phyloP scores from a whole-genome alignment of 2,113 vertebrate genomes.

The Grus americana region DNA sequence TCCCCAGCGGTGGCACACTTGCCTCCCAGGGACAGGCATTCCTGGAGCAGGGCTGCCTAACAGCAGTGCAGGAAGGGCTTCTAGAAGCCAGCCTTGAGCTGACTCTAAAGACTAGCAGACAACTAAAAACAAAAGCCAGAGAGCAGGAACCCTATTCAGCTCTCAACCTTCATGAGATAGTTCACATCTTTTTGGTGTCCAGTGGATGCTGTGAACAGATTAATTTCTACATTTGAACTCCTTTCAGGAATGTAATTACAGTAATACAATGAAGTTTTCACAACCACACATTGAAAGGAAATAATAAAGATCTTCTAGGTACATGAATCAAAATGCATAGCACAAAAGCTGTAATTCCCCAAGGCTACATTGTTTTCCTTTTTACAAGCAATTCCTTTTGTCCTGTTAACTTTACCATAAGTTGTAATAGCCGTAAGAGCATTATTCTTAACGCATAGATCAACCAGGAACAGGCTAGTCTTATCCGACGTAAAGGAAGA shows the following conservation, averaged over 20 bases:
- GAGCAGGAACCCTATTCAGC: background rate
- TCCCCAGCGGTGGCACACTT: accelerated
- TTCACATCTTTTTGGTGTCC: accelerated
- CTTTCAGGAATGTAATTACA: background rate
- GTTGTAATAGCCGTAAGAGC: background rate
- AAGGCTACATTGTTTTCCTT: background rate
- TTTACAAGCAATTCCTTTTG: background rate
- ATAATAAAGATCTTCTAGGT: background rate
- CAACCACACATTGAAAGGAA: background rate
- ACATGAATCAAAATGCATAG: background rate
- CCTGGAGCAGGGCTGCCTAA: background rate
- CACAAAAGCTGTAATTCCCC: background rate
- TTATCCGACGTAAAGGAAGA: background rate
- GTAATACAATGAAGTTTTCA: background rate
- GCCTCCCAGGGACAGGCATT: background rate
- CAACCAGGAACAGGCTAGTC: background rate
- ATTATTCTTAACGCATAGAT: background rate
- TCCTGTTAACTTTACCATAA: background rate
- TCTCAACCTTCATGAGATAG: background rate
- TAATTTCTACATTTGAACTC: background rate
- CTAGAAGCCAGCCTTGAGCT: background rate
- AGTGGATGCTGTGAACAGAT: background rate
- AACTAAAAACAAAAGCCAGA: background rate
- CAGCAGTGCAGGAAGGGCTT: background rate
- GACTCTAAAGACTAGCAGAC: background rate